Evolutionary conservation across 2,888 invertebrate species (phyloP), one percentile per base, ranked within the genome.

Genomic region (Cactoblastis cactorum): DNA sequence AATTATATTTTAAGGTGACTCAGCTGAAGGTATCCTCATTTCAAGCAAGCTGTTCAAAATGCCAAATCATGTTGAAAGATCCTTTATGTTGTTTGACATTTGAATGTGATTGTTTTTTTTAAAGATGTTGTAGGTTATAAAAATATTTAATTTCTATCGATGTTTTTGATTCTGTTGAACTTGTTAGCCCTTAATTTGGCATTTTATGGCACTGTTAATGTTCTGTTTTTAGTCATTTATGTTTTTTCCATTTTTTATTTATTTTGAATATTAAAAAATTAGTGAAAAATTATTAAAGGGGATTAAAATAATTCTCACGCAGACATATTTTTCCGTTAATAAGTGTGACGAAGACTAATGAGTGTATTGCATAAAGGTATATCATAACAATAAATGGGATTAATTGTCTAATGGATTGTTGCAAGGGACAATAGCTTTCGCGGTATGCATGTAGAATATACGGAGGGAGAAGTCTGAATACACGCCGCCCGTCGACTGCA

Each of bases 381-480:
- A 59, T 59, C 58, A 71, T 72, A 74, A 80, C 79, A 83, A 85
- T 78, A 69, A 67, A 58, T 65, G 59, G 74, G 75, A 78, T 83
- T 86, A 85, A 85, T 83, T 79, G 73, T 71, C 74, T 86, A 86
- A 87, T 87, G 86, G 84, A 77, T 82, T 69, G 78, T 77, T 77
- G 77, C 73, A 71, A 74, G 74, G 76, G 67, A 85, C 80, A 81
- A 83, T 83, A 69, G 73, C 71, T 80, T 43, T 83, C 84, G 77
- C 83, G 81, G 81, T 80, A 79, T 83, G 84, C 83, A 82, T 80
- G 82, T 79, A 82, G 77, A 83, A 83, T 84, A 82, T 80, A 79
- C 70, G 57, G 76, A 78, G 87, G 87, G 86, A 84, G 84, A 76
- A 72, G 75, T 72, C 78, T 79, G 83, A 83, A 86, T 82, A 82